A percentile compares a stretch with the other conserved stretches of the same genome.
These are phyloP conservation scores for Polypterus bichir DNA, from an alignment of 2,113 vertebrate genomes.

Conservation along the genomic window DNA sequence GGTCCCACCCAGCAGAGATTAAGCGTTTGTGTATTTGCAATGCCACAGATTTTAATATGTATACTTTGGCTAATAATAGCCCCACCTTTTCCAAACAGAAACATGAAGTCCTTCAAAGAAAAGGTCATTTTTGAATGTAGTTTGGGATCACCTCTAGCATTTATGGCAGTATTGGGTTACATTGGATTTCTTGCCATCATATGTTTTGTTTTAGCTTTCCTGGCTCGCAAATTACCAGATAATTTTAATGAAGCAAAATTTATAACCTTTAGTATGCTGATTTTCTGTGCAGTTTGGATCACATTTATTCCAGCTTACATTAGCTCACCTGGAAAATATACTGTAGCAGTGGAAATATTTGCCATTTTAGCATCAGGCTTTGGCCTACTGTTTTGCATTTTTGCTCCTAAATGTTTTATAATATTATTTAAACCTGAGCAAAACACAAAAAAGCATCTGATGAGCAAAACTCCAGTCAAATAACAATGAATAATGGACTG, in stretches of 20 bases:
- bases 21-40: slow-evolving; percentile 33
- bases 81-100: slow-evolving; percentile 35
- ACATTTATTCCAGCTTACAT: slow-evolving; percentile 44
- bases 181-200: slow-evolving; percentile 32
- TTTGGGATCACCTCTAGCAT: slow-evolving; percentile 29
- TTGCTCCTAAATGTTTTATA: slow-evolving; percentile 43
- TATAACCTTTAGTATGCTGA: slow-evolving; percentile 43
- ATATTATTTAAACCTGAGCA: slow-evolving; percentile 37
- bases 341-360: slow-evolving; percentile 50
- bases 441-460: slow-evolving; percentile 39
- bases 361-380: slow-evolving; percentile 45
- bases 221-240: slow-evolving; percentile 37
- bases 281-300: slow-evolving; percentile 44
- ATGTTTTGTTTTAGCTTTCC: slow-evolving; percentile 36
- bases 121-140: slow-evolving; percentile 38
- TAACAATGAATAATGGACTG: no score
- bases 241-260: slow-evolving; percentile 42
- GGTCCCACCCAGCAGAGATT: slow-evolving; percentile 38
- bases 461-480: slow-evolving; percentile 25
- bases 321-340: slow-evolving; percentile 46
- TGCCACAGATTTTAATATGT: slow-evolving; percentile 39
- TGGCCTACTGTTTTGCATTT: slow-evolving; percentile 38
- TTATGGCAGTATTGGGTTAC: slow-evolving; percentile 39
- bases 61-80: slow-evolving; percentile 37
- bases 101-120: slow-evolving; percentile 27